Evolutionary conservation across 2,113 vertebrate species (phyloP).

Genomic region (Lamprologus tigripictilis): DNA sequence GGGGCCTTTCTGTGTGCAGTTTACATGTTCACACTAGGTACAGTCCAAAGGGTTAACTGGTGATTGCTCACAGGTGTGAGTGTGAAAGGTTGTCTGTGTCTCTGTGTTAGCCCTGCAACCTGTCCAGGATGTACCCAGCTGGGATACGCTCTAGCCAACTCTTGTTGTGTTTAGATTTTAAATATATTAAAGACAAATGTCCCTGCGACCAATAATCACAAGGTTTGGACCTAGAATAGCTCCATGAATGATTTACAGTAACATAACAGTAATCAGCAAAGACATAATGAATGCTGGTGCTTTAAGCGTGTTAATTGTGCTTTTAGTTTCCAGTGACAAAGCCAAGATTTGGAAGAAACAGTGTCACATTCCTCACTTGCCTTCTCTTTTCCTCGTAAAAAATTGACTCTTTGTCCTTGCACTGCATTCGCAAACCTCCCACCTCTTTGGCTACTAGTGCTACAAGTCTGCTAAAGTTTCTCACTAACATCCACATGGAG

Average conservation of each 20-base stretch:
- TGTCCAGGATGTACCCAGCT: not conserved
- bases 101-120: not conserved
- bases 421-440: not conserved
- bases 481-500: not conserved
- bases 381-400: not conserved
- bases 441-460: not conserved
- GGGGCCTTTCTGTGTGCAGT: not conserved
- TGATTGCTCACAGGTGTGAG: not conserved
- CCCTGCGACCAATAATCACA: not conserved
- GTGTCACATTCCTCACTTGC: not conserved
- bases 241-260: not conserved
- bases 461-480: not conserved
- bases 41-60: not conserved
- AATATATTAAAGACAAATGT: not conserved
- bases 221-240: not conserved
- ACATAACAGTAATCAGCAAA: not conserved
- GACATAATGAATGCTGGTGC: not conserved
- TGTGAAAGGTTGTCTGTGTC: not conserved
- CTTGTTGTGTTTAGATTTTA: not conserved
- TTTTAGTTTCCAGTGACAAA: not conserved
- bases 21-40: not conserved
- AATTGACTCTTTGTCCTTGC: not conserved
- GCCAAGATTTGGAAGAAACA: not conserved
- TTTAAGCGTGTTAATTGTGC: not conserved
- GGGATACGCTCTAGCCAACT: rapidly evolving